These are phyloP conservation scores for Nephrocerus scutellatus DNA, from an alignment of 2,888 invertebrate genomes.

Conservation along the genomic window DNA sequence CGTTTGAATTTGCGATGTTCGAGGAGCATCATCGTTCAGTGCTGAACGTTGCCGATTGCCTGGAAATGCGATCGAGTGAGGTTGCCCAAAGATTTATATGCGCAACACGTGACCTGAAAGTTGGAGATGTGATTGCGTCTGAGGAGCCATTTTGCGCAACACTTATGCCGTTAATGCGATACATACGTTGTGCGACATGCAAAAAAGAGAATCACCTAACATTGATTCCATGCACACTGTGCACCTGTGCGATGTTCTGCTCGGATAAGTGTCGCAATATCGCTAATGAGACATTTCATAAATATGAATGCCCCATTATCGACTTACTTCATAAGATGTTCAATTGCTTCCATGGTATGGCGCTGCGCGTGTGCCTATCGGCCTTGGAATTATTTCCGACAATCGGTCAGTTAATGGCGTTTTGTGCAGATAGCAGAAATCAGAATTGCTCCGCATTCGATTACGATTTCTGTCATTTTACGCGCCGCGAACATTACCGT, in stretches of 20 bases:
- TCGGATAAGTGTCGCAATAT: slow-evolving; percentile 42
- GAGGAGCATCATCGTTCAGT: slow-evolving; percentile 48
- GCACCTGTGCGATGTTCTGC: slow-evolving; percentile 46
- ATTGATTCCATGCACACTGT: slow-evolving; percentile 43
- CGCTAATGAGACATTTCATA: slow-evolving; percentile 65
- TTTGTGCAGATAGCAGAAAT: slow-evolving; percentile 40
- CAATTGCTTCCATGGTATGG: slow-evolving; percentile 61
- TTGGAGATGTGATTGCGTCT: slow-evolving; percentile 68
- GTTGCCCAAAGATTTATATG: slow-evolving; percentile 65
- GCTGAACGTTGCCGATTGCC: slow-evolving; percentile 57
- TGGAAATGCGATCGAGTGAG: slow-evolving; percentile 54
- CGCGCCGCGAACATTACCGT: slow-evolving; percentile 45
- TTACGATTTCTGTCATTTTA: slow-evolving; percentile 38
- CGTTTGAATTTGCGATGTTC: slow-evolving; percentile 37
- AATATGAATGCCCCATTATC: slow-evolving; percentile 67
- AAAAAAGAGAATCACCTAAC: slow-evolving; percentile 42
- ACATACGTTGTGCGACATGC: slow-evolving; percentile 45
- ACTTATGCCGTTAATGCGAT: slow-evolving; percentile 41
- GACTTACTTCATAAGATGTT: slow-evolving; percentile 55
- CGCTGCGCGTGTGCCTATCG: slow-evolving; percentile 56
- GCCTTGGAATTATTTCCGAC: slow-evolving; percentile 47
- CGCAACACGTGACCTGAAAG: slow-evolving; percentile 58
- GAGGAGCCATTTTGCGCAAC: slow-evolving; percentile 69
- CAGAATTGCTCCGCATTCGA: slow-evolving; percentile 43
- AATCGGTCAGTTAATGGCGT: slow-evolving; percentile 42